Evolutionary conservation across 2,113 vertebrate species (phyloP).

Genomic region (Trogon melanurus): DNA sequence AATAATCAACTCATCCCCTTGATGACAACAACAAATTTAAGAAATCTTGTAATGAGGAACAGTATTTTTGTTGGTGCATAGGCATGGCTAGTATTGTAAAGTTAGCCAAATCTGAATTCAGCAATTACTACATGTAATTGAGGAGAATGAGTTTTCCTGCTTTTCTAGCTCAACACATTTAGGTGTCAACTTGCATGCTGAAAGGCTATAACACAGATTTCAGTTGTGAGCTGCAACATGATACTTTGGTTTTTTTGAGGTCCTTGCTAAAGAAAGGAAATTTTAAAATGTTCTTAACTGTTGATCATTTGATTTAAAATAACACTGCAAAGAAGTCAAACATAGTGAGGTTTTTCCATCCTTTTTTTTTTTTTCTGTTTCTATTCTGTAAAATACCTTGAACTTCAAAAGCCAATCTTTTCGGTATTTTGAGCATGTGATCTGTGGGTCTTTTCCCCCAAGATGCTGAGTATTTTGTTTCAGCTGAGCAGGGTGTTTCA

Average conservation of each 20-base stretch:
- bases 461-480: neutral
- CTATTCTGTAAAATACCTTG: neutral
- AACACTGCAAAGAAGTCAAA: neutral
- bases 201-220: neutral
- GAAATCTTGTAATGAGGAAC: neutral
- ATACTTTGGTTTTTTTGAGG: neutral
- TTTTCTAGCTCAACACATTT: neutral
- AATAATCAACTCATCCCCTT: neutral
- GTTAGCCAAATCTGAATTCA: neutral
- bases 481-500: neutral
- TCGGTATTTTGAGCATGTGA: neutral
- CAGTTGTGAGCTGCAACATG: neutral
- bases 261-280: neutral
- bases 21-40: neutral
- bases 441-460: neutral
- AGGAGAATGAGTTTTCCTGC: neutral
- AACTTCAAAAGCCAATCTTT: neutral
- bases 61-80: neutral
- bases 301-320: neutral
- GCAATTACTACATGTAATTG: neutral
- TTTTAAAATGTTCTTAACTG: neutral
- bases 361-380: neutral
- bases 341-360: neutral
- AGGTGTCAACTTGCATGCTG: fast-evolving
- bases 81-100: neutral